A percentile compares a stretch with the other conserved stretches of the same genome.
Evolutionary conservation across 2,888 invertebrate species (phyloP).

Genomic region (Parnassius apollo): DNA sequence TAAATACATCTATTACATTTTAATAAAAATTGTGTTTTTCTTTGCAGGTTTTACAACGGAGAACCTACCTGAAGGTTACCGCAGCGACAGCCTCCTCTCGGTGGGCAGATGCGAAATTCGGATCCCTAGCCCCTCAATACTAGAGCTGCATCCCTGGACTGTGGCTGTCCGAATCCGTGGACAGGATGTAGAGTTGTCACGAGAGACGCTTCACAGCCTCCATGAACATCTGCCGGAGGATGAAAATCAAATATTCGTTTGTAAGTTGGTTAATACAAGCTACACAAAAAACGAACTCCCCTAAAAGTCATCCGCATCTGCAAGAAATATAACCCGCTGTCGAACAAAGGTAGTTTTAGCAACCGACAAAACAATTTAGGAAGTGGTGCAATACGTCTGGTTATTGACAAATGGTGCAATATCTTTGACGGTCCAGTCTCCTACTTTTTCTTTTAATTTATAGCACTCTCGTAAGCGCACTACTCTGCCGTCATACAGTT

Average conservation of each 20-base stretch:
- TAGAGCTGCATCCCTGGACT: conserved; percentile 60
- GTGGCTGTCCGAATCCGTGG: conserved; percentile 49
- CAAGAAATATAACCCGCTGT: too few relatives aligned
- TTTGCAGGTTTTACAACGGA: conserved; percentile 53
- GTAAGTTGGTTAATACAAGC: conserved; percentile 17
- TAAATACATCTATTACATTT: too few relatives aligned
- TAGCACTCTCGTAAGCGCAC: too few relatives aligned
- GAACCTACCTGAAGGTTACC: conserved; percentile 42
- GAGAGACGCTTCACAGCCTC: conserved; percentile 35
- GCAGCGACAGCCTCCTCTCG: conserved; percentile 27
- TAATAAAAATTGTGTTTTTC: neutral
- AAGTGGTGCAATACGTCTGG: too few relatives aligned
- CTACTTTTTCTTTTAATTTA: too few relatives aligned
- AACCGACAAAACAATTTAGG: too few relatives aligned
- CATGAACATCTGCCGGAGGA: conserved; percentile 15
- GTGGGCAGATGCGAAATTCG: conserved; percentile 44
- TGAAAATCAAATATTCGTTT: neutral
- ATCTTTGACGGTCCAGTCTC: too few relatives aligned
- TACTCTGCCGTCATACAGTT: too few relatives aligned
- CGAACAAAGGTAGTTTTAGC: too few relatives aligned
- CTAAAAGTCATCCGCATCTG: too few relatives aligned
- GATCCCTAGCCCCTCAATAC: conserved; percentile 36
- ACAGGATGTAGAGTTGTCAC: conserved; percentile 44
- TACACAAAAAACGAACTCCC: too few relatives aligned
- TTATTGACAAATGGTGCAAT: too few relatives aligned